These are phyloP conservation scores for Nothura maculosa DNA, from an alignment of 2,797 vertebrate species.

Conservation along the genomic window DNA sequence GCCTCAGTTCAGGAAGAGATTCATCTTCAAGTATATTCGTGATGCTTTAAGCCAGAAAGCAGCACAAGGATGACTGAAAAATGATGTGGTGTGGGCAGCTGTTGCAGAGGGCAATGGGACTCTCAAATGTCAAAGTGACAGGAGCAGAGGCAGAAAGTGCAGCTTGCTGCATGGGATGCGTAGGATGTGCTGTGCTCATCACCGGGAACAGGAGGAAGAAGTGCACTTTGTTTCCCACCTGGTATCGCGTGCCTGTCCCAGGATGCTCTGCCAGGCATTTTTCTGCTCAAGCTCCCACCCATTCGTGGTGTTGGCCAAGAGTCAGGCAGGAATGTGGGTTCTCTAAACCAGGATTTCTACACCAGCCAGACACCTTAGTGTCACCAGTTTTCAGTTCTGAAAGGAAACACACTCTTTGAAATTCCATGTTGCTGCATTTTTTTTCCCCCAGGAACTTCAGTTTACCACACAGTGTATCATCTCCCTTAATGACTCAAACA, in stretches of 20 bases:
- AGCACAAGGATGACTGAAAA: not conserved
- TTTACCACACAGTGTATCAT: not conserved
- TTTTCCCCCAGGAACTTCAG: not conserved
- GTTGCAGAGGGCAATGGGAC: not conserved
- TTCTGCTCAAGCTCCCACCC: not conserved
- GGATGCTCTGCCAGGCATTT: not conserved
- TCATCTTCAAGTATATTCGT: not conserved
- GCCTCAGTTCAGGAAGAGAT: not conserved
- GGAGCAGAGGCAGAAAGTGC: not conserved
- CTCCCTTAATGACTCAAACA: not conserved
- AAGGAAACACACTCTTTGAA: not conserved
- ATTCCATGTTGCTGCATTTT: not conserved
- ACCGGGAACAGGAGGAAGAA: not conserved
- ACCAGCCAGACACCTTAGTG: no score
- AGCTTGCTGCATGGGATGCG: not conserved
- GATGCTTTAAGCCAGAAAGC: not conserved
- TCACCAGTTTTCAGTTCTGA: not conserved
- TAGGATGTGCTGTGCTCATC: no score
- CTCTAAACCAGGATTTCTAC: not conserved
- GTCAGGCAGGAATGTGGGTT: not conserved
- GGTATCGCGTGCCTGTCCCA: no score
- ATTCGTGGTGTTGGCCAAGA: no score
- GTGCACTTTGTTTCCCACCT: not conserved
- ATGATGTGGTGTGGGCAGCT: no score
- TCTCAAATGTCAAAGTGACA: not conserved